A percentile compares a stretch with the other conserved stretches of the same genome.
Conservation (phyloP, 2,888 invertebrate genomes). For the Sinelater perroti region DNA sequence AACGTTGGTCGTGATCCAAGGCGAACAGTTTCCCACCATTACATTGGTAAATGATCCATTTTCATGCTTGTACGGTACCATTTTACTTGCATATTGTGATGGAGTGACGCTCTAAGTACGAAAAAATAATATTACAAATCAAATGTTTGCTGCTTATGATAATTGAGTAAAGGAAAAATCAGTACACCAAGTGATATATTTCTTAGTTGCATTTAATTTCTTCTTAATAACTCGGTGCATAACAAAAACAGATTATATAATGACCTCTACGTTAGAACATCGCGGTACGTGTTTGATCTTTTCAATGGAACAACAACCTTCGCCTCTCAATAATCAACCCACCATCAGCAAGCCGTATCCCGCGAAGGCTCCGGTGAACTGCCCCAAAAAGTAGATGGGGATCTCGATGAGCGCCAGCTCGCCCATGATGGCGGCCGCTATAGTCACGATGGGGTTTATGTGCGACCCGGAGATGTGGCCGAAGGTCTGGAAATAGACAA, state of each 20-base stretch:
- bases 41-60: no score
- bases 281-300: no score
- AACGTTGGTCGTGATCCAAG: slow-evolving; percentile 45
- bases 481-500: slow-evolving; percentile 65
- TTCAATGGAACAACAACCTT: no score
- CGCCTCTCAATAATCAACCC: no score
- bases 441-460: slow-evolving; percentile 79
- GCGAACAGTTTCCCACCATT: slow-evolving; percentile 51
- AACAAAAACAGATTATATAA: no score
- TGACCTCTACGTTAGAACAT: no score
- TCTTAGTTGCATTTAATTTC: no score
- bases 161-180: background rate
- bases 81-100: no score
- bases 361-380: slow-evolving; percentile 72
- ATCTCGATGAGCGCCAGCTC: slow-evolving; percentile 65
- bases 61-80: no score
- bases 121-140: background rate
- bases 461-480: slow-evolving; percentile 82
- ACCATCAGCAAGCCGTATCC: slow-evolving; percentile 76
- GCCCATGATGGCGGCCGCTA: slow-evolving; percentile 73
- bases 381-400: slow-evolving; percentile 70
- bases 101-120: slow-evolving; percentile 50
- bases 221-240: no score
- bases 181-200: no score
- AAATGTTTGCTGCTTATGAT: background rate